phyloP scores from a whole-genome alignment of 2,888 invertebrate genomes.

The Gordius sp. region DNA sequence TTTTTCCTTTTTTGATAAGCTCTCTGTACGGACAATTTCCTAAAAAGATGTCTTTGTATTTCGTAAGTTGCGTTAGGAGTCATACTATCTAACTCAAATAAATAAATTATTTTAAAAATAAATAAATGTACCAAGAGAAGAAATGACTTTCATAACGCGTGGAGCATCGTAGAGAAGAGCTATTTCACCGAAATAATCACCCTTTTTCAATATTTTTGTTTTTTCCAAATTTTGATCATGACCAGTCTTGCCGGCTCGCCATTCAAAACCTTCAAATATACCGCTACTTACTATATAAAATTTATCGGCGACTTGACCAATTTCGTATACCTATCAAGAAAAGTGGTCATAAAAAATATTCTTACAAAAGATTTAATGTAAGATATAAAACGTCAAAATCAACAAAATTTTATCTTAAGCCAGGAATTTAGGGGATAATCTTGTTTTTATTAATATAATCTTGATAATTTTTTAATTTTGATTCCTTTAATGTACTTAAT shows the following conservation, averaged over 20 bases:
- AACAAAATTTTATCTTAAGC: too few relatives aligned
- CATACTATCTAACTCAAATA: background rate
- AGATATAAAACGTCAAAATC: too few relatives aligned
- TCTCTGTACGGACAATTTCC: background rate
- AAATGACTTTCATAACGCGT: background rate
- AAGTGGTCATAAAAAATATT: too few relatives aligned
- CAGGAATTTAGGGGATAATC: too few relatives aligned
- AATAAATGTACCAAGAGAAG: background rate
- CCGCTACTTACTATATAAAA: constrained; percentile 11
- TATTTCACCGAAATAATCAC: constrained; percentile 12
- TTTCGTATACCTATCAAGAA: constrained; percentile 6
- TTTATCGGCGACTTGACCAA: constrained; percentile 9
- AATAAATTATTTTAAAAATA: background rate
- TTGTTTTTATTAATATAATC: too few relatives aligned
- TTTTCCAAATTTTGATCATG: background rate
- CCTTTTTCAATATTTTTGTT: background rate
- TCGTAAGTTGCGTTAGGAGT: background rate
- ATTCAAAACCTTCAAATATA: constrained; percentile 2
- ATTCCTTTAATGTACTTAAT: too few relatives aligned
- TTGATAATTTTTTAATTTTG: too few relatives aligned
- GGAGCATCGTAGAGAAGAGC: constrained; percentile 3
- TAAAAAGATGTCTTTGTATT: background rate
- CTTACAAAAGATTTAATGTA: too few relatives aligned
- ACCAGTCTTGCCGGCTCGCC: background rate
- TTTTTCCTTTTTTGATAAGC: constrained; percentile 9